Base-by-base conservation (phyloP, 1,140 invertebrate species). In the Lithobius niger region DNA sequence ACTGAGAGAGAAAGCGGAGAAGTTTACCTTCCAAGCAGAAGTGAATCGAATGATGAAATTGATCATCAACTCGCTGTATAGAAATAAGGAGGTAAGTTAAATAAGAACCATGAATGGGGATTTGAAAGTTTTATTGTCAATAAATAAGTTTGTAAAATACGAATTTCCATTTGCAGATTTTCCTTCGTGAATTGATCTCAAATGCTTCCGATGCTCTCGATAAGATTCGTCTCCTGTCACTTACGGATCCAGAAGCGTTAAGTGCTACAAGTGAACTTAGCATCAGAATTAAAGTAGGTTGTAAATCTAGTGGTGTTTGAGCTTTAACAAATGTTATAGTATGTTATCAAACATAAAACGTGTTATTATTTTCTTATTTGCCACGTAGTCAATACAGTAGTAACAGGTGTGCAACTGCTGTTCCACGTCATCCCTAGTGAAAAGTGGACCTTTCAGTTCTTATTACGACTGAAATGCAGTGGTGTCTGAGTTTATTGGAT, bases 11-110 rank as follows among this genome's bases (percentile, higher is more conserved):
- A 86, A 86, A 67, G 81, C 93, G 0, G 89, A 97, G 66, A 97
- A 94, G 69, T 90, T 86, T 70, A 80, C 80, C 22, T 99, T 97
- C 76, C 91, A 95, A 58, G 90, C 92, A 1, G 92, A 97, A 74
- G 93, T 97, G 10, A 95, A 96, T 75, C 85, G 95, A 27, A 97
- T 98, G 92, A 98, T 98, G 95, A 98, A 98, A 74, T 78, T 98
- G 19, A 98, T 98, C 67, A 98, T 98, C 66, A 98, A 98, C 74
- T 98, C 94, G 0, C 75, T 98, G 0, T 98, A 98, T 70, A 82
- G 90, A 60, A 98, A 98, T 70, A 98, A 99, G 73, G 95, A 99
- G 76, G 83, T 84, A 67, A 58, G 59, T n/a, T 36, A 10, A 36
- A 36, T 36, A 10, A 36, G 31, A 36, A 36, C n/a, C n/a, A 36